These are phyloP conservation scores for Conomelus anceps DNA, from an alignment of 2,888 invertebrate genomes.

Conservation along the genomic window DNA sequence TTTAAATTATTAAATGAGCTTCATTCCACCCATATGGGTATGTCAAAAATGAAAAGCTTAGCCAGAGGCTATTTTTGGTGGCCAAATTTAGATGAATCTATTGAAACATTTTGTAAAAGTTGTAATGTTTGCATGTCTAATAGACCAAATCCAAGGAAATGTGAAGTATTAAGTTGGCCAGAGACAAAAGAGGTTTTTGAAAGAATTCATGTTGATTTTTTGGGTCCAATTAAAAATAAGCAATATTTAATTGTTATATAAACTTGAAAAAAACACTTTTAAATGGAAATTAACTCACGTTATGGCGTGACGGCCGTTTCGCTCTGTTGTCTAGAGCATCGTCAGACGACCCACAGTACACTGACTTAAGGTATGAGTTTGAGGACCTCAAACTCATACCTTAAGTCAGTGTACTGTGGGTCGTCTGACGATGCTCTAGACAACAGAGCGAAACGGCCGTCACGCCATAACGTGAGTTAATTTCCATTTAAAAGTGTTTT, in stretches of 20 bases:
- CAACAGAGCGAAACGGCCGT: too few species aligned
- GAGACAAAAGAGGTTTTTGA: neutral
- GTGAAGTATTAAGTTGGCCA: neutral
- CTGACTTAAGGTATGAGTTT: too few species aligned
- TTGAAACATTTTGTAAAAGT: neutral
- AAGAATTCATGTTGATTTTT: slow-evolving; percentile 3
- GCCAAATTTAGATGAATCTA: slow-evolving; percentile 1
- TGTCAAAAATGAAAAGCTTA: slow-evolving; percentile 7
- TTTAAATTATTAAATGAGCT: slow-evolving; percentile 5
- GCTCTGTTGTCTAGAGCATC: too few species aligned
- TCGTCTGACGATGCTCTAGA: too few species aligned
- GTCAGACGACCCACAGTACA: too few species aligned
- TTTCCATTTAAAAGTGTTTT: too few species aligned
- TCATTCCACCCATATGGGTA: slow-evolving; percentile 5
- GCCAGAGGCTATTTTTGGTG: slow-evolving; percentile 17
- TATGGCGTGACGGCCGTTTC: too few species aligned
- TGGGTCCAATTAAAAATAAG: neutral
- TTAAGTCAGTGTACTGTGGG: too few species aligned
- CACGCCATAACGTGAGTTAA: too few species aligned
- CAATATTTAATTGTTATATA: neutral
- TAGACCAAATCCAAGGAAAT: neutral
- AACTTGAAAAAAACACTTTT: too few species aligned
- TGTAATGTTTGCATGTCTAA: neutral
- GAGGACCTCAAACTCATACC: too few species aligned
- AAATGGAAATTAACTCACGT: too few species aligned